Base-by-base conservation (phyloP, 2,113 vertebrate genomes). In the Tylochromis polylepis region DNA sequence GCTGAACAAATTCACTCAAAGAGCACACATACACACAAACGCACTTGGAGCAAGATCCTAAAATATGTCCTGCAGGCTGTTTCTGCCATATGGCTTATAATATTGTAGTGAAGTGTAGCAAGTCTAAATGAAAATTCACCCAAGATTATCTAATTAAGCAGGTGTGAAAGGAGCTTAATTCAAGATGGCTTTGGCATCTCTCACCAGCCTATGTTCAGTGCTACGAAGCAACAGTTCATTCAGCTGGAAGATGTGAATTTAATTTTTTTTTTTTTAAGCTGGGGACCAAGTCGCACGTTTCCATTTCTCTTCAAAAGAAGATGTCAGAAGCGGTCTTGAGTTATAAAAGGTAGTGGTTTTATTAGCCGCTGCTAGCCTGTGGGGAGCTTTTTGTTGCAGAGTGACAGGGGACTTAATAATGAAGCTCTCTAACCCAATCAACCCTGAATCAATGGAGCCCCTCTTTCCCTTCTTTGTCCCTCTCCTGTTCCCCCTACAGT, bases 101-200 rank as follows among this genome's bases (percentile, higher is more conserved):
- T 87, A 87, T 82, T 65, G 60, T 83, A 41, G 90, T 65, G 87
- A 91, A 79, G 87, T 90, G 92, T 75, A 85, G 88, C 91, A 87
- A 80, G 83, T 94, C 88, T 72, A 85, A 92, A 93, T 92, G 75
- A 92, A 95, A 91, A 95, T 46, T 88, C 83, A 67, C 67, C 80
- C 89, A 79, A 81, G 86, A 89, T 93, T 81, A 92, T 94, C 90
- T 92, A 90, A 94, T 95, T 90, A 93, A 92, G 86, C 92, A 93
- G 88, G 92, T 93, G 93, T 94, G 94, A 93, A 94, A 93, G 90
- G 88, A 81, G 89, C 91, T 90, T 92, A 87, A 89, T 94, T 85
- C 62, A 38, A 46, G 83, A 77, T 51, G 5, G 22, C 81, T 90
- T 85, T 81, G 86, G 85, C 88, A 81, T 31, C 38, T 57, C 29